Conservation (phyloP, 2,113 vertebrate species). For the Microtus richardsoni region DNA sequence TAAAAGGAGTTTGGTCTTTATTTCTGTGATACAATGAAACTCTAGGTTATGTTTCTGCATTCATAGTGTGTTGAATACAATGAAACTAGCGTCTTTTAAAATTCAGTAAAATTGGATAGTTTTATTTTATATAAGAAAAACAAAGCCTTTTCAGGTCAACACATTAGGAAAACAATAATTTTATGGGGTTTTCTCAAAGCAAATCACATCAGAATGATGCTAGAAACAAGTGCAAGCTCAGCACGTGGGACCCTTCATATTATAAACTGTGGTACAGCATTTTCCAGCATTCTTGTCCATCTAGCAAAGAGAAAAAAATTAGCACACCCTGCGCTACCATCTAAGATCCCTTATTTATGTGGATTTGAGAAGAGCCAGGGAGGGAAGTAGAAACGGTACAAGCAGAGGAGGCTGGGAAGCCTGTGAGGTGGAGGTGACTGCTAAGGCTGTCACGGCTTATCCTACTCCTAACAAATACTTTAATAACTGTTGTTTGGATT, state of each 20-base stretch:
- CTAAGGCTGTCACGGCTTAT: not conserved
- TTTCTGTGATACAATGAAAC: not conserved
- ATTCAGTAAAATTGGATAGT: not conserved
- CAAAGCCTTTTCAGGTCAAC: not conserved
- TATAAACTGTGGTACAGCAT: not conserved
- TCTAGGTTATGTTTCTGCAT: not conserved
- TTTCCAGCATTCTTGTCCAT: not conserved
- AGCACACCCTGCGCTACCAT: not conserved
- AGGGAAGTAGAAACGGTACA: not conserved
- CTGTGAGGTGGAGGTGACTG: not conserved
- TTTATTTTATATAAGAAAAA: conserved; percentile 42
- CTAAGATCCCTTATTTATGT: not conserved
- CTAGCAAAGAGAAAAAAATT: not conserved
- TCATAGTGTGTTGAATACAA: not conserved
- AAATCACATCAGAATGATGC: not conserved
- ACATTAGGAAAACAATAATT: not conserved
- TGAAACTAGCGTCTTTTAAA: not conserved
- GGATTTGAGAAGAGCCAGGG: not conserved
- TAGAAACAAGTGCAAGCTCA: not conserved
- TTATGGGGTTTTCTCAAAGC: not conserved
- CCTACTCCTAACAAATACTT: not conserved
- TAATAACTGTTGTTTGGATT: conserved; percentile 31
- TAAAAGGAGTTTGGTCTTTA: not conserved
- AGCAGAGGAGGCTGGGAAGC: not conserved
- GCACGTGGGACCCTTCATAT: not conserved